phyloP scores from a whole-genome alignment of 2,888 invertebrate genomes.

The Noctua janthe region DNA sequence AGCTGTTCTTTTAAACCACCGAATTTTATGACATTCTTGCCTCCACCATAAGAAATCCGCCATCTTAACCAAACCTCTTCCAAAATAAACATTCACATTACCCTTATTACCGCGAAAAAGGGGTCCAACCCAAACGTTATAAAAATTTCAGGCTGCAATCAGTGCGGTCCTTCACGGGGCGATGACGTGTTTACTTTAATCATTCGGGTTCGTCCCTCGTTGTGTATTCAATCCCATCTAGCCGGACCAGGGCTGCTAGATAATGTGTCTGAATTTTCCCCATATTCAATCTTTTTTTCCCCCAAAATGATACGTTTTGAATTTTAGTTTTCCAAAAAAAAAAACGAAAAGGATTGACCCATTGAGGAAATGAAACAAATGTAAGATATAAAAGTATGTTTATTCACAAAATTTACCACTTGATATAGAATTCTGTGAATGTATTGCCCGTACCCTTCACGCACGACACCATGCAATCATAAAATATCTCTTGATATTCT shows the following conservation, averaged over 20 bases:
- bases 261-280: neutral
- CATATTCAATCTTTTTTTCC: neutral
- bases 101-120: conserved; percentile 53
- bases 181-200: conserved; percentile 75
- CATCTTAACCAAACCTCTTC: conserved; percentile 22
- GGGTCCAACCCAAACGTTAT: conserved; percentile 66
- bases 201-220: conserved; percentile 71
- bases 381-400: neutral
- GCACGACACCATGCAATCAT: neutral
- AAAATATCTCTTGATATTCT: neutral
- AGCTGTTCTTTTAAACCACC: neutral
- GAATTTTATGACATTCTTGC: neutral
- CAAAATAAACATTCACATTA: conserved; percentile 42
- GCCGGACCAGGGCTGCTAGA: conserved; percentile 2
- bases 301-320: neutral
- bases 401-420: neutral
- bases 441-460: neutral
- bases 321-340: too few relatives aligned
- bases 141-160: conserved; percentile 75
- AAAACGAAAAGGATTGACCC: too few relatives aligned
- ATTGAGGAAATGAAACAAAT: too few relatives aligned
- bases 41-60: neutral
- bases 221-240: conserved; percentile 72
- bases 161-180: conserved; percentile 66
- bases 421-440: neutral